These are phyloP conservation scores for Agriotes lineatus DNA, from an alignment of 2,888 invertebrate genomes.

Conservation along the genomic window DNA sequence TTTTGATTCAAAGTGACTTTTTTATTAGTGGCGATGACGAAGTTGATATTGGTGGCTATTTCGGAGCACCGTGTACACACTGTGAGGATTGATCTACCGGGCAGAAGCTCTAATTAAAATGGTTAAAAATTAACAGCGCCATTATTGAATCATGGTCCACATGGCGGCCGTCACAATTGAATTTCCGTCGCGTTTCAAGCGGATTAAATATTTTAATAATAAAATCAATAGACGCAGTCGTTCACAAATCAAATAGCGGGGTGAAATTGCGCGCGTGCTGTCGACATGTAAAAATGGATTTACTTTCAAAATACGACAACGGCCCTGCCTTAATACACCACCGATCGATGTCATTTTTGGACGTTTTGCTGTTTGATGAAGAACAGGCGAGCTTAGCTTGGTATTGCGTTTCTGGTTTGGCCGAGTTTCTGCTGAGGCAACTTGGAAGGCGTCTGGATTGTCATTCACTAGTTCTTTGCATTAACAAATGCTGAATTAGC, in stretches of 20 bases:
- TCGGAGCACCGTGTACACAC: not conserved
- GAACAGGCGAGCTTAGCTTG: not conserved
- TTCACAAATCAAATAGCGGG: constrained; percentile 45
- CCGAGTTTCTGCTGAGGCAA: not conserved
- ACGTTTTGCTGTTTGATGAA: constrained; percentile 18
- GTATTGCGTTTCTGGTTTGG: not conserved
- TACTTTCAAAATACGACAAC: constrained; percentile 36
- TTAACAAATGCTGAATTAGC: too few relatives aligned
- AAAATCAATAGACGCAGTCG: constrained; percentile 46
- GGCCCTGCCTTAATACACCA: constrained; percentile 28
- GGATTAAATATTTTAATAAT: constrained; percentile 49
- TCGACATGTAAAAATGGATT: constrained; percentile 47
- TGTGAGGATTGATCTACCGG: not conserved
- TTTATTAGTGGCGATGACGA: too few relatives aligned
- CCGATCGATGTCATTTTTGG: constrained; percentile 4
- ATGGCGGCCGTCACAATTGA: constrained; percentile 32
- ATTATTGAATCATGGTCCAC: constrained; percentile 29
- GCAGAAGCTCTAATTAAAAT: constrained; percentile 19
- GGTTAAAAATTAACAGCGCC: constrained; percentile 32
- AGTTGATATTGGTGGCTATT: too few relatives aligned
- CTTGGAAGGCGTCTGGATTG: too few relatives aligned
- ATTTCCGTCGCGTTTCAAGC: constrained; percentile 37
- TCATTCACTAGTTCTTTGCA: too few relatives aligned
- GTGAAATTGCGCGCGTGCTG: constrained; percentile 45
- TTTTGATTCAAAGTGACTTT: too few relatives aligned